Evolutionary conservation across 2,888 invertebrate species (phyloP), one percentile per base, ranked within the genome.

Genomic region (Priapulus caudatus): DNA sequence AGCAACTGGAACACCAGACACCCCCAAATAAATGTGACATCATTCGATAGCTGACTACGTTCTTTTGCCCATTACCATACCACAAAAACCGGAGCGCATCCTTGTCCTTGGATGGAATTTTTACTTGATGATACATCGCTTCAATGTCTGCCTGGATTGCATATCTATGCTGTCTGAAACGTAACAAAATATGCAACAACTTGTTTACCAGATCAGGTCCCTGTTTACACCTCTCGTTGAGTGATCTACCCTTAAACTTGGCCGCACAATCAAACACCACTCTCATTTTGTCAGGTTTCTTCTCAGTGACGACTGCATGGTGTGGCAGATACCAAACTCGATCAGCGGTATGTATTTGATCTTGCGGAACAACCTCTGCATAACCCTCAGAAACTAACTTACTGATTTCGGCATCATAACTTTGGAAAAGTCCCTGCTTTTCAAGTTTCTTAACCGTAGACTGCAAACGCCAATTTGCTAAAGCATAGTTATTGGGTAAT

Each of bases 121-220:
- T 4, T 18, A 47, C 51, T 22, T 51, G 51, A 20, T 47, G 10
- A 45, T 52, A 52, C 52, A 52, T 52, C 3, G 50, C 52, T 23
- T 51, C 50, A 3, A 51, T 23, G 19, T 51, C 50, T 15, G 19
- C 44, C 45, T 23, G 2, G 16, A 53, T 21, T 2, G 53, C 51
- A 46, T 52, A 51, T 23, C 22, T 5, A 21, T 51, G 19, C 20
- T 52, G 4, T 19, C 52, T n/a, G 24, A 52, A 51, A 16, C 51
- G 43, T 3, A 45, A 19, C 10, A 53, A 16, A 16, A 51, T 46
- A 45, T 23, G 3, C 5, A 51, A 2, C 33, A 53, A 23, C 15
- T 23, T 45, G 47, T 53, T 53, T n/a, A 16, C 46, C 18, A 52
- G 50, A 20, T 52, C 52, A 4, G 52, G 49, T n/a, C 52, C 52